Base-by-base conservation (phyloP, 1,140 invertebrate species). In the Listronotus oregonensis region DNA sequence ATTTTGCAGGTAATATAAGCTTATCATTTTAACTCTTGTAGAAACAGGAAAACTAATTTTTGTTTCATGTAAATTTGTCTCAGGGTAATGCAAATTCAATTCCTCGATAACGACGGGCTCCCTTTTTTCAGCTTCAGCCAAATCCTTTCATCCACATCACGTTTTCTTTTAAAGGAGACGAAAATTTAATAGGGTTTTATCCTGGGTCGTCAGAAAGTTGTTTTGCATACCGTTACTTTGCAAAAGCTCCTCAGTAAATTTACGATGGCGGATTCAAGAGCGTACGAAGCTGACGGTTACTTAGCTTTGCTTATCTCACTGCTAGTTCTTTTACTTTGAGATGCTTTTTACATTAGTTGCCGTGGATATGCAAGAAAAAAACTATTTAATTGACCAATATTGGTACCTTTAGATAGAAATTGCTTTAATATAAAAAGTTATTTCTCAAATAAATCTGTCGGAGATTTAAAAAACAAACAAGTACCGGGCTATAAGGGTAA, bases 91-190 rank as follows among this genome's bases (percentile, higher is more conserved):
- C 55, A 58, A 58, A 58, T 58, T 58, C 42, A 58, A 58, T 58
- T 58, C 55, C 12, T 18, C 42, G 40, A 46, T 58, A 58, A 58
- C 55, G 55, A 58, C 55, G 21, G 15, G 39, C 17, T 31, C 14
- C 55, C 40, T 58, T 46, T 44, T 58, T 58, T 58, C 18, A 46
- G 52, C 40, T 46, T 58, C 18, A 46, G 40, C 42, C 55, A 58
- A 58, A 58, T 58, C 55, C 55, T 58, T 58, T 58, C 40, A 58
- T 58, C 55, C 55, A 39, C 57, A 60, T 60, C 57, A 60, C 57
- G 44, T 49, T 49, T 60, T 60, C 46, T 60, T 60, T 60, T 60
- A 49, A 60, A 49, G 44, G 46, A 60, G 46, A 60, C 46, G 57
- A 60, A 60, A 60, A 60, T 50, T 60, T 60, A 60, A 60, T 49